phyloP scores from a whole-genome alignment of 2,888 invertebrate species.

The Nomada fucata region DNA sequence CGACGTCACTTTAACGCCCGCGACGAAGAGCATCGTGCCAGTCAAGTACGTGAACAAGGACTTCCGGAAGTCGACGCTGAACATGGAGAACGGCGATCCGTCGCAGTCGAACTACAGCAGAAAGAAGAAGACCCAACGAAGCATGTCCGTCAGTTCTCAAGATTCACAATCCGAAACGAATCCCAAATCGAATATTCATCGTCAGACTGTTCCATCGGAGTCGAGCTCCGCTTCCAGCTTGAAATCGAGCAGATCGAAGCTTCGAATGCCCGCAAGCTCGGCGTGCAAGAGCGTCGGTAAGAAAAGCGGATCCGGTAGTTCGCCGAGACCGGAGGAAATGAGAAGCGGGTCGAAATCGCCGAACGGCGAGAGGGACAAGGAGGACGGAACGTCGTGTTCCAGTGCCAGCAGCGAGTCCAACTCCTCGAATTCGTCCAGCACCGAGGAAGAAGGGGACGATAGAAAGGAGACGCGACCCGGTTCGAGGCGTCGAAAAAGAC shows the following conservation, averaged over 20 bases:
- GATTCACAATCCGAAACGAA: slow-evolving; percentile 77
- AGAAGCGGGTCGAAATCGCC: slow-evolving; percentile 72
- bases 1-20: slow-evolving; percentile 75
- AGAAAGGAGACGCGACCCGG: slow-evolving; percentile 48
- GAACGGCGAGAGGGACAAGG: slow-evolving; percentile 52
- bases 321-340: slow-evolving; percentile 53
- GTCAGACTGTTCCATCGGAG: slow-evolving; percentile 62
- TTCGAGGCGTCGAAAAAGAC: slow-evolving; percentile 66
- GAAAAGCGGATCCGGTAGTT: slow-evolving; percentile 50
- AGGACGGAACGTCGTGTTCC: slow-evolving; percentile 60
- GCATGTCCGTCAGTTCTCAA: slow-evolving; percentile 84
- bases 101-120: slow-evolving; percentile 74
- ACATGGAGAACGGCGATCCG: slow-evolving; percentile 85
- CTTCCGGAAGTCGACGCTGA: slow-evolving; percentile 90
- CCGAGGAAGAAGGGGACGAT: slow-evolving; percentile 71
- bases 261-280: slow-evolving; percentile 52
- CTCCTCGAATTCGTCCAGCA: slow-evolving; percentile 82
- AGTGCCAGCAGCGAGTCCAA: slow-evolving; percentile 83
- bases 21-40: slow-evolving; percentile 79
- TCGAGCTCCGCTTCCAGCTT: slow-evolving; percentile 59
- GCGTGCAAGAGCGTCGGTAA: slow-evolving; percentile 55
- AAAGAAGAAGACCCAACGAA: slow-evolving; percentile 79
- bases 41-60: slow-evolving; percentile 88
- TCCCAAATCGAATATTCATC: slow-evolving; percentile 61
- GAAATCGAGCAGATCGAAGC: slow-evolving; percentile 61